Percentiles rank a stretch among this genome's conserved stretches.
These are phyloP conservation scores for Chrysodeixis includens DNA, from an alignment of 2,888 invertebrate species.

Conservation along the genomic window DNA sequence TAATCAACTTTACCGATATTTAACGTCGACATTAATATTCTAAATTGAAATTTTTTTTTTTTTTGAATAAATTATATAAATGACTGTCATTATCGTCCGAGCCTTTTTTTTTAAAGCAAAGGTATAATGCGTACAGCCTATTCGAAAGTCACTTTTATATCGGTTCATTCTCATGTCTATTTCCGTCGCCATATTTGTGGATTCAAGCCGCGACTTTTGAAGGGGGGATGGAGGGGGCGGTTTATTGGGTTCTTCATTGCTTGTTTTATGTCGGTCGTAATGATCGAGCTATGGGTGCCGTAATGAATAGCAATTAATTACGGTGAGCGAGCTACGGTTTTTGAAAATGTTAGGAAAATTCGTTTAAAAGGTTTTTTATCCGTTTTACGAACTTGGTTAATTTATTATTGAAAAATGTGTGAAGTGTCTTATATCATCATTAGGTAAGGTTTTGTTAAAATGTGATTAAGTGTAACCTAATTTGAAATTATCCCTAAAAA, in stretches of 20 bases:
- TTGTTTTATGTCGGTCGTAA: constrained; percentile 41
- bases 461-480: too few species aligned
- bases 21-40: too few species aligned
- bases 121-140: constrained; percentile 33
- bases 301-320: constrained; percentile 52
- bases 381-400: background rate
- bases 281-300: constrained; percentile 31
- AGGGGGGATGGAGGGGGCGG: constrained; percentile 21
- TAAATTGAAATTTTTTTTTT: too few species aligned
- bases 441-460: too few species aligned
- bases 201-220: constrained; percentile 33
- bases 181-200: constrained; percentile 29
- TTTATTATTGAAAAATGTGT: too few species aligned
- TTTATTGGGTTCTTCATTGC: constrained; percentile 15
- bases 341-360: constrained; percentile 4
- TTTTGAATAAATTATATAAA: background rate
- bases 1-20: too few species aligned
- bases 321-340: background rate
- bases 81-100: too few species aligned
- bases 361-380: background rate
- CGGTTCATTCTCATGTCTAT: constrained; percentile 40
- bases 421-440: too few species aligned
- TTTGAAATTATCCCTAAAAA: too few species aligned
- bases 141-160: constrained; percentile 26
- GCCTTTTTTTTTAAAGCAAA: constrained; percentile 17